Evolutionary conservation across 2,113 vertebrate species (phyloP), one percentile per base, ranked within the genome.

Genomic region (Hylia prasina): DNA sequence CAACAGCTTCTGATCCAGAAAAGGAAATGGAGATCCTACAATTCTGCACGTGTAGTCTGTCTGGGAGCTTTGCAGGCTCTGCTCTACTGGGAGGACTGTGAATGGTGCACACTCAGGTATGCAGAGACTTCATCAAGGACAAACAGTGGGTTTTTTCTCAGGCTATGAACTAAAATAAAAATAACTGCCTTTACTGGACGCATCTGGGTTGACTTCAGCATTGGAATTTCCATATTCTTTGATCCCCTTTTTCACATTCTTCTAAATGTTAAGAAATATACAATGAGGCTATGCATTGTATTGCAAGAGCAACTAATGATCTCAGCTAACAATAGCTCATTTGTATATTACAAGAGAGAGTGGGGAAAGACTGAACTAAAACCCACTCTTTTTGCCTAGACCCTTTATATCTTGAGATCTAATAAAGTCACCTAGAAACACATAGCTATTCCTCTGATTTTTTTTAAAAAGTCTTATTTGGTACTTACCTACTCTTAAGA

Each of bases 131-230:
- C 25, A 48, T 54, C 16, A 20, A 42, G 10, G 30, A 47, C 2
- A 71, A 75, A 24, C 31, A 37, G 7, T 20, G 28, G 4, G 2
- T 15, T 93, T 85, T 66, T 85, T 11, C 30, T 45, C 27, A 50
- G 27, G 4, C 1, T 63, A 23, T 54, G 60, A 78, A 54, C 3
- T 66, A 33, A 66, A 69, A 40, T 20, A 12, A 83, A 91, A 24
- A n/a, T n/a, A n/a, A 6, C 9, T 66, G 5, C 0, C 0, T 81
- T 81, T 53, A 48, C 13, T 66, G 4, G 11, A 28, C 14, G 5
- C 17, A 66, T 51, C 30, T 30, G 11, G 4, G 6, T 33, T 89
- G 27, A 70, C 45, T 11, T 75, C 54, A 81, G 23, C 9, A 50
- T 18, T 64, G 51, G 35, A 66, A 77, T 93, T 57, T 47, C 9